Base-by-base conservation (phyloP, 1,140 invertebrate species). In the Teleopsis dalmanni region DNA sequence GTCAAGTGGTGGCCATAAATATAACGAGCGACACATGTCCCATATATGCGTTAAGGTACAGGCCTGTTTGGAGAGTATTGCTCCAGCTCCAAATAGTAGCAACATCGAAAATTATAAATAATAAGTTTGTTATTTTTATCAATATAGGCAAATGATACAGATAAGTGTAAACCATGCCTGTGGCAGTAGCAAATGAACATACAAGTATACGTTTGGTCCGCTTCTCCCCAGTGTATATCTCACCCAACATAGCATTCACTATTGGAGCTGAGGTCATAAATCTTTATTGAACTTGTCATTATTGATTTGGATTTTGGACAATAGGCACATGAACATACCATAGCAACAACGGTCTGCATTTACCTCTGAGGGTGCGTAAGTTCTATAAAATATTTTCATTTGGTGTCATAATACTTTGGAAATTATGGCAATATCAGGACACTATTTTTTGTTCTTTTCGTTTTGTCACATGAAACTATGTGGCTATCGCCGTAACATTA, bases 241-340 rank as follows among this genome's bases (percentile, higher is more conserved):
- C n/a, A 3, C n/a, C 10, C 18, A 46, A 22, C 26, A 21, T 29
- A 29, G 13, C 34, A 13, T 9, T 22, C 31, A 18, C 19, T 36
- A 4, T 52, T 56, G 57, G 57, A 55, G 55, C 51, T 59, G 59
- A 59, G 57, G 55, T 65, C 55, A 68, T 68, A 68, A 68, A 65
- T 68, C 65, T 68, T 65, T 54, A 62, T 68, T 55, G 57, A 55
- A 53, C 34, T 58, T 57, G 54, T 43, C 58, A 60, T 63, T 68
- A 68, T 68, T 68, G 65, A 68, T 68, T 51, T 51, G 11, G 35
- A 51, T 35, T 51, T 54, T 42, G 16, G 26, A 35, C 25, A 44
- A 50, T 21, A 29, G 18, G n/a, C n/a, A n/a, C n/a, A n/a, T n/a
- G n/a, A n/a, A n/a, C n/a, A n/a, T n/a, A n/a, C n/a, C n/a, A n/a